Evolutionary conservation across 2,888 invertebrate genomes (phyloP).

Genomic region (Trichogramma dendrolimi): DNA sequence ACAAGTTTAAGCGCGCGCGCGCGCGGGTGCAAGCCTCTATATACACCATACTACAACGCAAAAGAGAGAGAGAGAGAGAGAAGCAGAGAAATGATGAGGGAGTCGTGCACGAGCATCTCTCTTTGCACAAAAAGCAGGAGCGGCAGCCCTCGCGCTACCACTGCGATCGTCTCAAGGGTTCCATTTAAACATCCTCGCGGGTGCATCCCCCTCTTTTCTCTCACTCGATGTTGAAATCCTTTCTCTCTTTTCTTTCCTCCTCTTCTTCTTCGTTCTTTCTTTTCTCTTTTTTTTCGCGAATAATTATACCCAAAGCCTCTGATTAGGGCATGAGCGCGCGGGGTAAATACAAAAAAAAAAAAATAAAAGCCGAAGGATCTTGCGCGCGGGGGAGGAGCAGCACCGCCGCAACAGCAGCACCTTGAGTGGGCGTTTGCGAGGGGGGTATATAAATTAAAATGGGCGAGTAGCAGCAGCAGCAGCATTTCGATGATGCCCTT

Average conservation of each 20-base stretch:
- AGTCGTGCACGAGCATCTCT: too few species aligned
- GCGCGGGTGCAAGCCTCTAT: too few species aligned
- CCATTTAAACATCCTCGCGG: constrained; percentile 19
- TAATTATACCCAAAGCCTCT: constrained; percentile 44
- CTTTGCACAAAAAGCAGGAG: neutral
- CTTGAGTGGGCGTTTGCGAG: neutral
- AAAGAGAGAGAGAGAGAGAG: too few species aligned
- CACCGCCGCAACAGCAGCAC: constrained; percentile 2
- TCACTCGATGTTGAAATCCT: constrained; percentile 5
- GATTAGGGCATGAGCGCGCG: constrained; percentile 37
- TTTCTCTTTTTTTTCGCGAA: constrained; percentile 36
- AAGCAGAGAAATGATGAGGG: too few species aligned
- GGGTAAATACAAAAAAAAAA: neutral
- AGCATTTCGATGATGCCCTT: neutral
- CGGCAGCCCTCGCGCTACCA: neutral
- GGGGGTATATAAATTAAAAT: constrained; percentile 9
- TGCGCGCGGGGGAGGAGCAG: constrained; percentile 8
- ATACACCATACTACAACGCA: too few species aligned
- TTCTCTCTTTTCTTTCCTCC: constrained; percentile 5
- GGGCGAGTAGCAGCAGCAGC: neutral
- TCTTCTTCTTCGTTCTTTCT: constrained; percentile 9
- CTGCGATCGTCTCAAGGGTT: constrained; percentile 25
- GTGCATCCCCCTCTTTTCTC: constrained; percentile 15
- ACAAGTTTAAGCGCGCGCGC: too few species aligned
- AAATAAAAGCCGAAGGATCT: neutral